phyloP scores from a whole-genome alignment of 2,797 vertebrate species.

The Bradypodion pumilum region DNA sequence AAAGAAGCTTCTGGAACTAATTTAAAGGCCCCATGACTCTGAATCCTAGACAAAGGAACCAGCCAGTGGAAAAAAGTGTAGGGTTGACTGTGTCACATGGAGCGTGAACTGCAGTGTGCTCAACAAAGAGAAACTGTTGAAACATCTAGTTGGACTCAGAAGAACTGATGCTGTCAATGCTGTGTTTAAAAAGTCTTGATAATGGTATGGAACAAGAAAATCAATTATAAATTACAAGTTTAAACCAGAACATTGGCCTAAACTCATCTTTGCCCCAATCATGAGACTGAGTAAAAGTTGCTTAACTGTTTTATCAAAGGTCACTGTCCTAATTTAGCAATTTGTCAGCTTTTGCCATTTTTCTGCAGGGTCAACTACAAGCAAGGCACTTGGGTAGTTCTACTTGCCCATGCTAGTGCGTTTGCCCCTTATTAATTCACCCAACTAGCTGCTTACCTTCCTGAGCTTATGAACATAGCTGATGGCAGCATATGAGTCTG shows the following conservation, averaged over 20 bases:
- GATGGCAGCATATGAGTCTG: neutral
- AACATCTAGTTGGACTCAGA: neutral
- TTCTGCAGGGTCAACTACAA: neutral
- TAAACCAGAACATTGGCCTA: neutral
- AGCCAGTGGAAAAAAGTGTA: slow-evolving; percentile 3
- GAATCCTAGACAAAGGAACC: slow-evolving; percentile 20
- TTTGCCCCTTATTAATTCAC: neutral
- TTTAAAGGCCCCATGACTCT: slow-evolving; percentile 1
- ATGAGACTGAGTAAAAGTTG: neutral
- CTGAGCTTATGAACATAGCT: neutral
- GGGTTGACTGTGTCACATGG: neutral
- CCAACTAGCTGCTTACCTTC: neutral
- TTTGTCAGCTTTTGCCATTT: neutral
- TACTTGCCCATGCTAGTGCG: neutral
- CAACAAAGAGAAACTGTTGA: neutral
- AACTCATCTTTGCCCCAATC: neutral
- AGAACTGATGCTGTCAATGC: neutral
- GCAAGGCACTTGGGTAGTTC: neutral
- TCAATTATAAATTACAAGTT: neutral
- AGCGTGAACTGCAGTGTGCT: neutral
- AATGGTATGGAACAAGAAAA: neutral
- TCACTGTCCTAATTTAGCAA: neutral
- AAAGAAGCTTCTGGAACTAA: slow-evolving; percentile 51
- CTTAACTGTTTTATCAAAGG: neutral
- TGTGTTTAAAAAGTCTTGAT: neutral